Conservation (phyloP, 2,797 vertebrate genomes). For the Oreochromis grahami region DNA sequence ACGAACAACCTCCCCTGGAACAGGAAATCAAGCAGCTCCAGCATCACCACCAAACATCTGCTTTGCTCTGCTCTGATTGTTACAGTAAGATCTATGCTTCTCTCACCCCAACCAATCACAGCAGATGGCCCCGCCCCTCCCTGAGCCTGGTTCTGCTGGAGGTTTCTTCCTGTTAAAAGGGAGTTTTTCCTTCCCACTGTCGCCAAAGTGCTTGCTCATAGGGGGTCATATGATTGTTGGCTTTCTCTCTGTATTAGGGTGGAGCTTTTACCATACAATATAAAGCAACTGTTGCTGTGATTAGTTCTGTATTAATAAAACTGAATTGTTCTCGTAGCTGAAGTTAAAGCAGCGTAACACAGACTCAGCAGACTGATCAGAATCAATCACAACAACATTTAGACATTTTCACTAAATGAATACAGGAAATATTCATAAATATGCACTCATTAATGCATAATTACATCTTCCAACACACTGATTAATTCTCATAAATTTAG, state of each 20-base stretch:
- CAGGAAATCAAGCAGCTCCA: background rate
- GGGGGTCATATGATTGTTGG: background rate
- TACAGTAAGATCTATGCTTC: background rate
- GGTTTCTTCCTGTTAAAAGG: background rate
- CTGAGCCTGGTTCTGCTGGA: rapidly evolving
- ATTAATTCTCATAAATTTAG: background rate
- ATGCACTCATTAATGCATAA: background rate
- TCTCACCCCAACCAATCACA: background rate
- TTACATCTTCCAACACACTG: background rate
- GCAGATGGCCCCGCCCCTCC: background rate
- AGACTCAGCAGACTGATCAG: background rate
- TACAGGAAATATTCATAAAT: background rate
- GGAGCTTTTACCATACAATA: background rate
- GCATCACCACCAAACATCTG: background rate
- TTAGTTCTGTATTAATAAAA: background rate
- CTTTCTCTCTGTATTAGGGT: background rate
- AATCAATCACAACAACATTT: background rate
- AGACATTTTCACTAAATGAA: background rate
- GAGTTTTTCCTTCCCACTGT: background rate
- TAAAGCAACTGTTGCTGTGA: background rate
- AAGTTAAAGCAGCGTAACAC: background rate
- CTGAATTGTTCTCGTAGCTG: background rate
- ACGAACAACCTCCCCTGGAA: background rate
- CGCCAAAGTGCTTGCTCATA: rapidly evolving
- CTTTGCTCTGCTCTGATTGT: background rate